phyloP scores from a whole-genome alignment of 2,888 invertebrate species.

The Stenoptilia bipunctidactyla region DNA sequence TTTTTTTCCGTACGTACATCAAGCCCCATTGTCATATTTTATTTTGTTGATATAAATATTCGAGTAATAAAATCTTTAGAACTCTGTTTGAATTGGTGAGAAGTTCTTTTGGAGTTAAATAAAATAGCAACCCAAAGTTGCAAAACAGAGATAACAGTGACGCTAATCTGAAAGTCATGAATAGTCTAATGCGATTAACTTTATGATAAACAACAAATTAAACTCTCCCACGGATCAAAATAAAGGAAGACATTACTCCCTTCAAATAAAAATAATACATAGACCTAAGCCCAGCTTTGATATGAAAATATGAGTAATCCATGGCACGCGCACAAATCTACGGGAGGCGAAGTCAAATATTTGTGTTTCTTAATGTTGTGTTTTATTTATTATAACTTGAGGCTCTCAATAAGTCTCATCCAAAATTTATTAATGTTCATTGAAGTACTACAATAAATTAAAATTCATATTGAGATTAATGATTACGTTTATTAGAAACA shows the following conservation, averaged over 20 bases:
- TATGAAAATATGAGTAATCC: conserved; percentile 67
- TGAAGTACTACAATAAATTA: conserved; percentile 45
- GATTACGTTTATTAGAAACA: conserved; percentile 47
- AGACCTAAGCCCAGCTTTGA: conserved; percentile 60
- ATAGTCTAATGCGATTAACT: conserved; percentile 47
- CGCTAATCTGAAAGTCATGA: conserved; percentile 37
- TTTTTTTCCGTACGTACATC: too few species aligned
- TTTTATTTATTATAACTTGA: conserved; percentile 53
- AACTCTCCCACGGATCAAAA: conserved; percentile 59
- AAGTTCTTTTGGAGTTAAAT: background rate
- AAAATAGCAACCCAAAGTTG: conserved; percentile 17
- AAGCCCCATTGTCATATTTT: too few species aligned
- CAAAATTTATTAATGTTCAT: conserved; percentile 45
- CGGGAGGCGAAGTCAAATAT: conserved; percentile 47
- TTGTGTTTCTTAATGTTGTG: conserved; percentile 49
- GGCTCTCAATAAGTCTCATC: conserved; percentile 51
- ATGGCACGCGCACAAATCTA: conserved; percentile 50
- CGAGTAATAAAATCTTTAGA: too few species aligned
- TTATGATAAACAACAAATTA: conserved; percentile 57
- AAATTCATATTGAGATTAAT: conserved; percentile 50
- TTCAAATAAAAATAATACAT: conserved; percentile 59
- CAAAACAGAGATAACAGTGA: conserved; percentile 35
- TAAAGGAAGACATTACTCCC: conserved; percentile 54
- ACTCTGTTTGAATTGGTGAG: too few species aligned
- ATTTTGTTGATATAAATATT: too few species aligned